Evolutionary conservation across 1,140 invertebrate species (phyloP).

Genomic region (Drosophila novamexicana): DNA sequence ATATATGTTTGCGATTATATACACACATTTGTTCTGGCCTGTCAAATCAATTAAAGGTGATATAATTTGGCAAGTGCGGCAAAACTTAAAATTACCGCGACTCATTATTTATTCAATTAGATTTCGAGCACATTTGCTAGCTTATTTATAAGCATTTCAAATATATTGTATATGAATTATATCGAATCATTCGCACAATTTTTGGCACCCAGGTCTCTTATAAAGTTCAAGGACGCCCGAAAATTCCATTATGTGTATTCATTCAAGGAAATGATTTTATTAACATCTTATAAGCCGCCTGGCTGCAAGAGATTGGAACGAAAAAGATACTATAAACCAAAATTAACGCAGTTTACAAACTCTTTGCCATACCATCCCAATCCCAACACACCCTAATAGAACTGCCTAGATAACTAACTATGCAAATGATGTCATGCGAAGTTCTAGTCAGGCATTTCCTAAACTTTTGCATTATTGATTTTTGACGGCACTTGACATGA

Average conservation of each 20-base stretch:
- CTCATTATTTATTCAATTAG: slow-evolving; percentile 38
- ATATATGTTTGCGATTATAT: not conserved
- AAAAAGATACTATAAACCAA: not conserved
- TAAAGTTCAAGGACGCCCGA: slow-evolving; percentile 42
- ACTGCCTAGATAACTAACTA: not conserved
- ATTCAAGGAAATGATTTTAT: slow-evolving; percentile 26
- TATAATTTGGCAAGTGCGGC: slow-evolving; percentile 54
- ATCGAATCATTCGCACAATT: slow-evolving; percentile 17
- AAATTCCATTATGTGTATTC: slow-evolving; percentile 22
- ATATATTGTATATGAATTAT: slow-evolving; percentile 17
- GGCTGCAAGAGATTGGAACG: not conserved
- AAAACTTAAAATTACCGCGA: slow-evolving; percentile 17
- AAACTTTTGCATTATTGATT: slow-evolving; percentile 33
- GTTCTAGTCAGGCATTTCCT: not conserved
- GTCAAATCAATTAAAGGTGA: slow-evolving; percentile 73
- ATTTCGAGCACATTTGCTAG: slow-evolving; percentile 8
- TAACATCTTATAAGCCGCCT: slow-evolving; percentile 2
- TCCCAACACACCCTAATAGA: not conserved
- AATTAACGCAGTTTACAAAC: not conserved
- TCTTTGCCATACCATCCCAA: not conserved
- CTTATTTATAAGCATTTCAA: slow-evolving; percentile 20
- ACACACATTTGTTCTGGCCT: slow-evolving; percentile 18
- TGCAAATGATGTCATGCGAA: slow-evolving; percentile 23
- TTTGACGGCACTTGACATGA: slow-evolving; percentile 2
- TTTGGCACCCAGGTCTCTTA: not conserved